These are phyloP conservation scores for Ceratosolen fusciceps DNA, from an alignment of 1,140 invertebrate species.

Conservation along the genomic window DNA sequence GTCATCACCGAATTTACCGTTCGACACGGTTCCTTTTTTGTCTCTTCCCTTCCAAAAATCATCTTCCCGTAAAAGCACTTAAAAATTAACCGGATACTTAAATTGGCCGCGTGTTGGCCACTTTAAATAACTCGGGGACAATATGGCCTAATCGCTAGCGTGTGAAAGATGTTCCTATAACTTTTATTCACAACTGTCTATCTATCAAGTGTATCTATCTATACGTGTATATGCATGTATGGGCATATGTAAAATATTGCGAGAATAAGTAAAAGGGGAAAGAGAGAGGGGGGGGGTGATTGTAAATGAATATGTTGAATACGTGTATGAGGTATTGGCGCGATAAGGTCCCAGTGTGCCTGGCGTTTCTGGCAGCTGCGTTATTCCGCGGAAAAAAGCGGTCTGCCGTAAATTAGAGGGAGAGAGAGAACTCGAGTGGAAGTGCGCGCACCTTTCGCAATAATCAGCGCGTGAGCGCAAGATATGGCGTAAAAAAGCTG, in stretches of 20 bases:
- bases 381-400: conserved; percentile 40
- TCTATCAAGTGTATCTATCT: not conserved
- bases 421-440: not conserved
- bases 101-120: not conserved
- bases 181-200: conserved; percentile 10
- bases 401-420: conserved; percentile 51
- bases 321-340: not conserved
- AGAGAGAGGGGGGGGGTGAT: not conserved
- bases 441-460: conserved; percentile 30
- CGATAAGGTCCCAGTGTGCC: not conserved
- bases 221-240: not conserved
- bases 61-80: not conserved
- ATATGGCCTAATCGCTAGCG: conserved; percentile 1
- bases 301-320: not conserved
- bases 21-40: not conserved
- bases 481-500: conserved; percentile 29
- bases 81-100: not conserved
- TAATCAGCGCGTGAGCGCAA: not conserved
- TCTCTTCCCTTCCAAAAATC: not conserved
- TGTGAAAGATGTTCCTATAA: not conserved
- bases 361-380: not conserved
- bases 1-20: conserved; percentile 7
- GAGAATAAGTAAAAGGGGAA: not conserved
- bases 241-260: not conserved
- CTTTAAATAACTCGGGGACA: not conserved